Percentiles rank a stretch among this genome's conserved stretches.
phyloP scores from a whole-genome alignment of 2,888 invertebrate species.

The Drosophila nr. fundita region DNA sequence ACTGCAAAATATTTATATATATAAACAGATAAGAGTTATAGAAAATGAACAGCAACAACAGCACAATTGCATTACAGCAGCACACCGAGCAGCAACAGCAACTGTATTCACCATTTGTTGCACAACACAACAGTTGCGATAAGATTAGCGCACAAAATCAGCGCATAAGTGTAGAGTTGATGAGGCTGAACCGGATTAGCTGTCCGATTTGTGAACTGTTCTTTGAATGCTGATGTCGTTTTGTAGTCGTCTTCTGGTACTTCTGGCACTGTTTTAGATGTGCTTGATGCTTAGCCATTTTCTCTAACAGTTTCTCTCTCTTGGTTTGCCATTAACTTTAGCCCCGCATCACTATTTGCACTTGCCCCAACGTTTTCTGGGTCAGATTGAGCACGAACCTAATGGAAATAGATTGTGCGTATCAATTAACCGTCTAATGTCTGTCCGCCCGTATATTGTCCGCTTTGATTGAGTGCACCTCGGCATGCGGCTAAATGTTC shows the following conservation, averaged over 20 bases:
- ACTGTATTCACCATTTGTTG: slow-evolving; percentile 54
- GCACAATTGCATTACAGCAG: slow-evolving; percentile 58
- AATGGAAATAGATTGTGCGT: slow-evolving; percentile 75
- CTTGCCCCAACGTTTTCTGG: slow-evolving; percentile 65
- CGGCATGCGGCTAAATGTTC: slow-evolving; percentile 65
- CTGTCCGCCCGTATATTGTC: slow-evolving; percentile 42
- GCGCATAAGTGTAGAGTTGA: slow-evolving; percentile 21
- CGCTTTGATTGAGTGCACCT: slow-evolving; percentile 70
- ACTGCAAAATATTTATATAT: slow-evolving; percentile 34
- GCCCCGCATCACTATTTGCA: slow-evolving; percentile 52
- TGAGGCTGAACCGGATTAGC: slow-evolving; percentile 52
- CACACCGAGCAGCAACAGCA: slow-evolving; percentile 15
- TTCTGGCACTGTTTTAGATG: slow-evolving; percentile 34
- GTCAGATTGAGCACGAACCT: slow-evolving; percentile 70
- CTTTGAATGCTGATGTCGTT: slow-evolving; percentile 11
- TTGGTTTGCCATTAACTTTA: slow-evolving; percentile 43
- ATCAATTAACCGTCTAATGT: slow-evolving; percentile 72
- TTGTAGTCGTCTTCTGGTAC: slow-evolving; percentile 12
- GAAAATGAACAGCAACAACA: slow-evolving; percentile 46
- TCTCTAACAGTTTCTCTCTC: slow-evolving; percentile 46
- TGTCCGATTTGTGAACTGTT: slow-evolving; percentile 39
- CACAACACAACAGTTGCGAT: slow-evolving; percentile 63
- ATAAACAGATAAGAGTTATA: slow-evolving; percentile 52
- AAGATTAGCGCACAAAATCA: slow-evolving; percentile 43
- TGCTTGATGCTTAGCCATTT: slow-evolving; percentile 24